Base-by-base conservation (phyloP, 1,140 invertebrate genomes). In the Drosophila insularis region DNA sequence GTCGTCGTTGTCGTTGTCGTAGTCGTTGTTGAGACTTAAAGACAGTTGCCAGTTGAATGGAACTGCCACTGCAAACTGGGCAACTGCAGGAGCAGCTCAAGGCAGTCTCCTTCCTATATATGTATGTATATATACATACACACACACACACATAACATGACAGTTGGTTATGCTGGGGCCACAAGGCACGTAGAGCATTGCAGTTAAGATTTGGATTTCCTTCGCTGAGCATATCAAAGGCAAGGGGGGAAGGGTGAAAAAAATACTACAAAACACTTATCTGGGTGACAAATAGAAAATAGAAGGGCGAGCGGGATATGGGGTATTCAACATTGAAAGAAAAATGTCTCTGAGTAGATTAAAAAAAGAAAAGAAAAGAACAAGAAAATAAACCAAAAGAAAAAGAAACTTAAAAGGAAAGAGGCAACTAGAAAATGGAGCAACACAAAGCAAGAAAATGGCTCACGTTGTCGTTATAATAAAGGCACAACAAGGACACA, bases 251-350 rank as follows among this genome's bases (percentile, higher is more conserved):
- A 27, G 27, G 27, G 27, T 27, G 5, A 27, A 75, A 75, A 75
- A 63, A 68, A 87, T 82, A 86, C 82, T 86, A 86, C 82, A 86
- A 85, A 86, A 87, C 82, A 86, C 82, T 86, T 86, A 86, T 86
- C 79, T 87, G 82, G 79, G 82, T 86, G 82, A 86, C 82, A 86
- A 86, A 86, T 86, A 86, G 82, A 86, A 86, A 86, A 82, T 67
- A 11, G 17, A 14, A 46, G 40, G 17, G 19, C 13, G 43, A 10
- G 59, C 14, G 39, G 72, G 19, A 53, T 39, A 50, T 55, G 21
- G 43, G 63, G 21, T 56, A 63, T 43, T 53, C 76, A 76, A 73
- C 82, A 86, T 87, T 79, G 75, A 86, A 82, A 79, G 82, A 81
- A 81, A 79, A 86, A 81, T 86, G 80, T 86, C 82, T 86, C 55